Evolutionary conservation across 2,888 invertebrate genomes (phyloP).

Genomic region (Pristionchus entomophagus): DNA sequence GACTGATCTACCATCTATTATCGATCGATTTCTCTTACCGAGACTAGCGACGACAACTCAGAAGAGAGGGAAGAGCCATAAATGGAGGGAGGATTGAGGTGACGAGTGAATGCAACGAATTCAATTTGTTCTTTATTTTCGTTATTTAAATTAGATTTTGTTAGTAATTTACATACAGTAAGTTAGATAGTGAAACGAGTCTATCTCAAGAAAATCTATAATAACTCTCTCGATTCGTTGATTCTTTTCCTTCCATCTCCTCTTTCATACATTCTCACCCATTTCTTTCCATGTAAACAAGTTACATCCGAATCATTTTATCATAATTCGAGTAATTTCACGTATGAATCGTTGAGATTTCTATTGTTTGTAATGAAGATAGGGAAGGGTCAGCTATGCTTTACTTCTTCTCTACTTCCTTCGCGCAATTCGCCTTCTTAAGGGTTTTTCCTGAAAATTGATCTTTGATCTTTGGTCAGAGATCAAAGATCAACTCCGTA

Average conservation of each 20-base stretch:
- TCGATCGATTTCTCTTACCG: too few species aligned
- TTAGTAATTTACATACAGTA: neutral
- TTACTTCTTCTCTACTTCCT: neutral
- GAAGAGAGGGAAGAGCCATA: neutral
- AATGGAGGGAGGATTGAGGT: neutral
- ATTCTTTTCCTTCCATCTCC: too few species aligned
- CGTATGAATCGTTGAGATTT: constrained; percentile 10
- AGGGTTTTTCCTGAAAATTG: neutral
- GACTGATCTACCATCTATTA: neutral
- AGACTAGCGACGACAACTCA: neutral
- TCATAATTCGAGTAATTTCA: constrained; percentile 14
- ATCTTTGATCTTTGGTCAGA: too few species aligned
- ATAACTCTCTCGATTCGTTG: too few species aligned
- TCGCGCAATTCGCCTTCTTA: neutral
- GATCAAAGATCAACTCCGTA: neutral
- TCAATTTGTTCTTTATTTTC: neutral
- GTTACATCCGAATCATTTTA: too few species aligned
- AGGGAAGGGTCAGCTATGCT: neutral
- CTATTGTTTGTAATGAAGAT: neutral
- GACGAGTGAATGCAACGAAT: neutral
- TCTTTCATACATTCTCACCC: too few species aligned
- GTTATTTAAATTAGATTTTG: neutral
- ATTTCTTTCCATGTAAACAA: too few species aligned
- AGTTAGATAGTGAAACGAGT: too few species aligned
- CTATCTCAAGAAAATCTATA: too few species aligned